Evolutionary conservation across 1,140 invertebrate genomes (phyloP), one percentile per base, ranked within the genome.

Genomic region (Hyposmocoma kahamanoa): DNA sequence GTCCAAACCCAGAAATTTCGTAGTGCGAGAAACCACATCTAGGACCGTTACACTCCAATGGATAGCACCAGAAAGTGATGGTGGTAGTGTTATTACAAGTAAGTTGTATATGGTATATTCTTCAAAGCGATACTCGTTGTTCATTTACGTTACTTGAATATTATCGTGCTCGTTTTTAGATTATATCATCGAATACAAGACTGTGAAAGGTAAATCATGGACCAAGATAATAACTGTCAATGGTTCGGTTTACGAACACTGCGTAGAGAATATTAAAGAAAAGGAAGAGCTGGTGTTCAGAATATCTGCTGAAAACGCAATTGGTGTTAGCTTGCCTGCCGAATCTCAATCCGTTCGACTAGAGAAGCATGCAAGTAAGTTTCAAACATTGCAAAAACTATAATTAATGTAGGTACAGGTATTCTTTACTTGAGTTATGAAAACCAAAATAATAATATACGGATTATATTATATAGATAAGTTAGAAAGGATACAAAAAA

Each of bases 311-410:
- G 96, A 98, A 84, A 98, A 98, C 81, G 90, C 90, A 41, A 89
- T 96, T 59, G 97, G 97, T 13, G 77, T 96, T 21, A 95, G 96
- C 75, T 88, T 91, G 63, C 92, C 95, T 42, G 89, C 94, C 10
- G 89, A 90, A 56, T 94, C 95, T 24, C 94, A 94, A 56, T 89
- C 90, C 50, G 91, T 98, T 26, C 90, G 91, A 53, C 90, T 99
- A 13, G 96, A 96, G 86, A 97, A 96, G 77, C 96, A 97, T 87
- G 97, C 97, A 62, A 96, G 97, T 98, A 87, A 93, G 94, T 91
- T 62, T 45, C 13, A 36, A 36, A 1, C 4, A n/a, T n/a, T n/a
- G n/a, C n/a, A n/a, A n/a, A n/a, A n/a, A n/a, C n/a, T n/a, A n/a
- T n/a, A n/a, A n/a, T n/a, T n/a, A n/a, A n/a, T n/a, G n/a, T n/a